A percentile compares a stretch with the other conserved stretches of the same genome.
Evolutionary conservation across 1,140 invertebrate species (phyloP).

Genomic region (Acromyrmex echinatior): DNA sequence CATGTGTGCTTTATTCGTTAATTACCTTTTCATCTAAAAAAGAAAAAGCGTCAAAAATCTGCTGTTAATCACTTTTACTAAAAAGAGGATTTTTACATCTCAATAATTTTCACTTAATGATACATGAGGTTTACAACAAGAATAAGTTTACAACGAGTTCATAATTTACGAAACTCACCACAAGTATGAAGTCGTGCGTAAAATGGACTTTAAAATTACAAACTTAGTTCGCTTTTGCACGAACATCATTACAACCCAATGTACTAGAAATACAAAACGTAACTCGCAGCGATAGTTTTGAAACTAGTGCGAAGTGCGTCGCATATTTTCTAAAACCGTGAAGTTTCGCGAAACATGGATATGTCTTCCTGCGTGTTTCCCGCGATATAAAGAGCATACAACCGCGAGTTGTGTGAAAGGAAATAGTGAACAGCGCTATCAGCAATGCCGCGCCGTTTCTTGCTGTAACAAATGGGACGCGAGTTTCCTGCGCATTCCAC

Average conservation of each 20-base stretch:
- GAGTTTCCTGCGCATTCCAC: constrained; percentile 10
- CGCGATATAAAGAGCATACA: not conserved
- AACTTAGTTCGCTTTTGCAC: not conserved
- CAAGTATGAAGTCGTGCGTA: not conserved
- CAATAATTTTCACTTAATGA: not conserved
- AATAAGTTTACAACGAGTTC: constrained; percentile 16
- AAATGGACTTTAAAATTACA: constrained; percentile 10
- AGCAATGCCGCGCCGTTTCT: constrained; percentile 26
- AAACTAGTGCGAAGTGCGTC: not conserved
- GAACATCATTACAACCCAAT: not conserved
- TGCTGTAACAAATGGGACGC: constrained; percentile 52
- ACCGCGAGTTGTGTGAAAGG: constrained; percentile 13
- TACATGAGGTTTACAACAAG: not conserved
- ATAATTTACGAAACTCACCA: constrained; percentile 12
- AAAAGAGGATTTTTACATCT: not conserved
- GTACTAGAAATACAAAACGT: not conserved
- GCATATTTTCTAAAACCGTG: not conserved
- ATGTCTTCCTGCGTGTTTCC: not conserved
- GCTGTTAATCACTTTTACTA: not conserved
- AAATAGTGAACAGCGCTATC: constrained; percentile 18
- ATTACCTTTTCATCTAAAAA: not conserved
- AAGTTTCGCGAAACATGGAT: constrained; percentile 25
- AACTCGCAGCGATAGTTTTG: constrained; percentile 20
- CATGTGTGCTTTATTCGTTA: not conserved
- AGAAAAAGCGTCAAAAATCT: not conserved